A percentile compares a stretch with the other conserved stretches of the same genome.
Conservation (phyloP, 2,797 vertebrate genomes). For the Sebastes hopkinsi region DNA sequence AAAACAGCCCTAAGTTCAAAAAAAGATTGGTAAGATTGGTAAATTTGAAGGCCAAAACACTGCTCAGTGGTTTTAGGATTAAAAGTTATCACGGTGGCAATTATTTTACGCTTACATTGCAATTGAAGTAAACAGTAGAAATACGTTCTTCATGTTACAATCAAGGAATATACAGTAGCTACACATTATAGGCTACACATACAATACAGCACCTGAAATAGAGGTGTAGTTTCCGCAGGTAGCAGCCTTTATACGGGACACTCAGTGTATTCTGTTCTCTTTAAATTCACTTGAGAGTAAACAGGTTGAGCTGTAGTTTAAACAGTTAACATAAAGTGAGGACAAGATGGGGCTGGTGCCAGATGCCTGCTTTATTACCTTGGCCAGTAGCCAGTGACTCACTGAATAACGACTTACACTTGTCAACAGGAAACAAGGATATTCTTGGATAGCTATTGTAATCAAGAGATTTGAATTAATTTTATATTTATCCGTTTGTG, state of each 20-base stretch:
- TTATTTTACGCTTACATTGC: background rate
- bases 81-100: background rate
- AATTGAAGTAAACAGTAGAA: background rate
- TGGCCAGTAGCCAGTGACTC: constrained; percentile 59
- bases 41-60: background rate
- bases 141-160: too few species aligned
- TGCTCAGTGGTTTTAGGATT: background rate
- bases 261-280: background rate
- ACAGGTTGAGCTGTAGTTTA: constrained; percentile 47
- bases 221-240: background rate
- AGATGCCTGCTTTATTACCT: constrained; percentile 61
- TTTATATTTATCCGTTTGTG: constrained; percentile 30
- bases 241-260: background rate
- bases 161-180: too few species aligned
- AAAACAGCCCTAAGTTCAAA: background rate
- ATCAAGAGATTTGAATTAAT: constrained; percentile 56
- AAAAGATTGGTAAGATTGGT: background rate
- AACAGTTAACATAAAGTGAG: constrained; percentile 56
- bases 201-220: background rate
- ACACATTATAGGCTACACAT: background rate
- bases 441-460: constrained; percentile 57
- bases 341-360: constrained; percentile 54
- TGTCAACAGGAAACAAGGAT: constrained; percentile 47
- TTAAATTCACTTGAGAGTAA: constrained; percentile 31
- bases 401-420: constrained; percentile 43